Conservation (phyloP, 1,140 invertebrate genomes). For the Ceratosolen fusciceps region DNA sequence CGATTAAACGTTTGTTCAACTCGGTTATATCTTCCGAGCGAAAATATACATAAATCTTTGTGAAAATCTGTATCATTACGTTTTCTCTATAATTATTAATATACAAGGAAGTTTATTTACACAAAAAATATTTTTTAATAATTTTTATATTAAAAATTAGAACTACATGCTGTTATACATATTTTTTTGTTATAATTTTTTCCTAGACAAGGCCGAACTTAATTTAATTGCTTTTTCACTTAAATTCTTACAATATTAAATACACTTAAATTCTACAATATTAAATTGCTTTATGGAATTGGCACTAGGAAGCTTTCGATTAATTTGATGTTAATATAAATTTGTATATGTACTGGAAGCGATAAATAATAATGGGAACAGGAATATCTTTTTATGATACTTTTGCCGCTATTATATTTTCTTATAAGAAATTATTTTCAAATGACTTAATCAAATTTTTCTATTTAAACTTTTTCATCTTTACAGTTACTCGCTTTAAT, state of each 20-base stretch:
- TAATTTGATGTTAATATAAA: conserved; percentile 13
- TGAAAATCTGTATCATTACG: too few species aligned
- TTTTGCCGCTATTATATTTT: background rate
- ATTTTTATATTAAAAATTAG: background rate
- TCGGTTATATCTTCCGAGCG: background rate
- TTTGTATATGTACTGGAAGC: conserved; percentile 17
- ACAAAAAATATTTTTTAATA: too few species aligned
- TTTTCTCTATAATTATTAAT: too few species aligned
- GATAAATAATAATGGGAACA: background rate
- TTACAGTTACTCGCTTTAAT: too few species aligned
- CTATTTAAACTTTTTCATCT: background rate
- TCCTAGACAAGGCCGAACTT: background rate
- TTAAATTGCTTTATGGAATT: conserved; percentile 36
- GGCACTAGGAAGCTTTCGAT: conserved; percentile 36
- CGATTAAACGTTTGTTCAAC: too few species aligned
- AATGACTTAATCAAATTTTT: background rate
- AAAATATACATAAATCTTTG: background rate
- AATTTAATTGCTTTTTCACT: background rate
- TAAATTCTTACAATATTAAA: too few species aligned
- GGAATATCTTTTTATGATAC: background rate
- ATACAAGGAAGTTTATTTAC: too few species aligned
- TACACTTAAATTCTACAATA: background rate
- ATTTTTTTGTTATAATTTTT: background rate
- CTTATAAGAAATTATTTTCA: background rate
- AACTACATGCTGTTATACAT: background rate